Evolutionary conservation across 2,113 vertebrate genomes (phyloP).

Genomic region (Xerus inauris): DNA sequence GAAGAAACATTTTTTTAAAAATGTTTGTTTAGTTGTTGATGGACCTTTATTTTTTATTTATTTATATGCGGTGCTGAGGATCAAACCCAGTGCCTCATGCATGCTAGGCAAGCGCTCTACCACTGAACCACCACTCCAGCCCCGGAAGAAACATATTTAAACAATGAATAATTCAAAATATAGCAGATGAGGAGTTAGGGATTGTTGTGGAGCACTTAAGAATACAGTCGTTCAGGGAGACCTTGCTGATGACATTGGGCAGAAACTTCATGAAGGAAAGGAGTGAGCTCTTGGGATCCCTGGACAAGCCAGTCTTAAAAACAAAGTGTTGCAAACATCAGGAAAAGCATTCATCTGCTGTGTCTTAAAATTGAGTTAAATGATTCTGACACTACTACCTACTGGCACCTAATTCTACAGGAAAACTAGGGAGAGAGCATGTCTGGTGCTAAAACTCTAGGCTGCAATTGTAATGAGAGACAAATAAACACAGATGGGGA

Average conservation of each 20-base stretch:
- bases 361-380: not conserved
- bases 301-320: not conserved
- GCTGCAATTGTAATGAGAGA: too few relatives aligned
- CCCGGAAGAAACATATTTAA: not conserved
- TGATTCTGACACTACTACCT: not conserved
- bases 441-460: not conserved
- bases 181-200: not conserved
- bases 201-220: not conserved
- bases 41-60: too few relatives aligned
- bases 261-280: not conserved
- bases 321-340: conserved; percentile 8
- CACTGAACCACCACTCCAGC: too few relatives aligned
- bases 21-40: too few relatives aligned
- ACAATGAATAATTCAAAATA: not conserved
- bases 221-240: not conserved
- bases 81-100: too few relatives aligned
- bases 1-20: not conserved
- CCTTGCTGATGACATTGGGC: not conserved
- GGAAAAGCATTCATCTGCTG: not conserved
- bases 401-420: conserved; percentile 31
- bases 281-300: not conserved
- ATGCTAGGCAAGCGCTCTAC: too few relatives aligned
- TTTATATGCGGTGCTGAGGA: too few relatives aligned
- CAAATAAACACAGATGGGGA: not conserved
- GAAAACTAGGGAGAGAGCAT: not conserved